Percentiles rank a stretch among this genome's conserved stretches.
phyloP scores from a whole-genome alignment of 2,113 vertebrate genomes.

The Malurus elegans region DNA sequence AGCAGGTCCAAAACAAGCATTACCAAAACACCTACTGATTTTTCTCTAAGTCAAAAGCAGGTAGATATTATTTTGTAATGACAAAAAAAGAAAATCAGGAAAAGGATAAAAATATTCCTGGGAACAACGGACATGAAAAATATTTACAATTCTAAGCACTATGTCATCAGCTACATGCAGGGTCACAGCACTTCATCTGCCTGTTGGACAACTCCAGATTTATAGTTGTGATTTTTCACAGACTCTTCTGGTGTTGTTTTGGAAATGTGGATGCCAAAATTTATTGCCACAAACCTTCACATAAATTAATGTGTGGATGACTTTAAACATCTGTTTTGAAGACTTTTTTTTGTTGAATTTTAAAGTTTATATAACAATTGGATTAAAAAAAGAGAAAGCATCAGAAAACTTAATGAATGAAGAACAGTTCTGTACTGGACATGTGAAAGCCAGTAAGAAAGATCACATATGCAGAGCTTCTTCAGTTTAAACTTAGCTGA shows the following conservation, averaged over 20 bases:
- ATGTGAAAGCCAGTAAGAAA: not conserved
- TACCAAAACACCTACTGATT: not conserved
- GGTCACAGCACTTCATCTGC: not conserved
- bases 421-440: not conserved
- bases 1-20: not conserved
- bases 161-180: not conserved
- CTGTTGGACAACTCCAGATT: not conserved
- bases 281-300: not conserved
- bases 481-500: not conserved
- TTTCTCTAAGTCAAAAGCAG: not conserved
- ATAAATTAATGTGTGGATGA: not conserved
- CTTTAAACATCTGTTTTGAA: not conserved
- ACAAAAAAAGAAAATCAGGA: not conserved
- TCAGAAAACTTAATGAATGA: not conserved
- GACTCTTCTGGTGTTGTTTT: not conserved
- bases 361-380: not conserved
- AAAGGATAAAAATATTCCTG: not conserved
- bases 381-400: not conserved
- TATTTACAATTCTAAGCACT: not conserved
- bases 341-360: not conserved
- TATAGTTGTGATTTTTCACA: not conserved
- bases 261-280: not conserved
- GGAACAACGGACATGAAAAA: not conserved
- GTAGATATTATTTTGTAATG: not conserved
- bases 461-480: accelerated